A percentile compares a stretch with the other conserved stretches of the same genome.
These are phyloP conservation scores for Trachymyrmex cornetzi DNA, from an alignment of 1,140 invertebrate genomes.

Conservation along the genomic window DNA sequence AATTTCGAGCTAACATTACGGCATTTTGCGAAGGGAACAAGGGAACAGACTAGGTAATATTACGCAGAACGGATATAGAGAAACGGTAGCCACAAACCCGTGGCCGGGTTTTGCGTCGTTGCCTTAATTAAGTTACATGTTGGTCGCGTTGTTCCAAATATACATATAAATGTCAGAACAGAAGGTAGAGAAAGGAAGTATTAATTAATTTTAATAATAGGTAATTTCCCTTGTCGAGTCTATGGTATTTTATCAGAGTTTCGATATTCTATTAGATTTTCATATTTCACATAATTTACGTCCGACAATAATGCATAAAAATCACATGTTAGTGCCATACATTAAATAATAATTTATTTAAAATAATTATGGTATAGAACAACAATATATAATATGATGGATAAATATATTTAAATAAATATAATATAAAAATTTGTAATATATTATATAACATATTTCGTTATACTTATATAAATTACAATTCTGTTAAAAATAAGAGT, in stretches of 20 bases:
- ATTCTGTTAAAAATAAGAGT: background rate
- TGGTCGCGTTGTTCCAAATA: constrained; percentile 83
- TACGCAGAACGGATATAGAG: constrained; percentile 82
- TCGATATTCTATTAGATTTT: background rate
- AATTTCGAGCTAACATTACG: constrained; percentile 83
- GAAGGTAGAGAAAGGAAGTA: constrained; percentile 79
- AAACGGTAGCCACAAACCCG: constrained; percentile 83
- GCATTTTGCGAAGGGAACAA: constrained; percentile 74
- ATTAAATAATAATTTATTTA: background rate
- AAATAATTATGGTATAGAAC: background rate
- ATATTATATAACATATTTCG: background rate
- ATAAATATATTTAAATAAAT: background rate
- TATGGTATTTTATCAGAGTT: constrained; percentile 5
- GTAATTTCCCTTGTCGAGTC: constrained; percentile 5
- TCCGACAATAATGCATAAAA: background rate
- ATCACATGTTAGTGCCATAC: background rate
- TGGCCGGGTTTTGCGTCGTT: constrained; percentile 86
- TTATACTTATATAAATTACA: background rate
- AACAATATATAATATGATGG: background rate
- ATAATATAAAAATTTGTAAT: background rate
- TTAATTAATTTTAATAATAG: constrained; percentile 84
- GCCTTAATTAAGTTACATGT: constrained; percentile 87
- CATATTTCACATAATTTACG: background rate
- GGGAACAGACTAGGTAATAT: constrained; percentile 85
- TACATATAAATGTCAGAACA: constrained; percentile 83